Evolutionary conservation across 2,888 invertebrate species (phyloP).

Genomic region (Trichopria drosophilae): DNA sequence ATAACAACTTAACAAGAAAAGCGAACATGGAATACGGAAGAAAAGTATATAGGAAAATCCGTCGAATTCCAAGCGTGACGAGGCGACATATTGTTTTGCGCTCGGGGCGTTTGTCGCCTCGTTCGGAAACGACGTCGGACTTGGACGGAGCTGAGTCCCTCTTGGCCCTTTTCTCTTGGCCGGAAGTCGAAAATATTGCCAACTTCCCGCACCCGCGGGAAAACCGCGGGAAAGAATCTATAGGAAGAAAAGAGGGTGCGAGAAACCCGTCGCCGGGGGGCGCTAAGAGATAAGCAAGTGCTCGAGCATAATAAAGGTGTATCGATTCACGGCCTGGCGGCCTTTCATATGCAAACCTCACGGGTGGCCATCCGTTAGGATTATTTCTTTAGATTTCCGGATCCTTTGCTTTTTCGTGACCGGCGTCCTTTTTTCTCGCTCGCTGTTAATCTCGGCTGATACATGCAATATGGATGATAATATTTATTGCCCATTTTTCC

Average conservation of each 20-base stretch:
- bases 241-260: slow-evolving; percentile 33
- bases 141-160: slow-evolving; percentile 23
- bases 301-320: slow-evolving; percentile 54
- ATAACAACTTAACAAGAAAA: too few species aligned
- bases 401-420: too few species aligned
- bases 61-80: slow-evolving; percentile 42
- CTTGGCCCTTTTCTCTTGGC: slow-evolving; percentile 31
- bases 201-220: slow-evolving; percentile 46
- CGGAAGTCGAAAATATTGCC: slow-evolving; percentile 56
- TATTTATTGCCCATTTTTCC: too few species aligned
- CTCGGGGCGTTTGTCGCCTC: slow-evolving; percentile 34
- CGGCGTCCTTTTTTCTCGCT: too few species aligned
- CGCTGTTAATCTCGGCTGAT: too few species aligned
- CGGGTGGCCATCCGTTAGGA: slow-evolving; percentile 56
- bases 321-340: slow-evolving; percentile 50
- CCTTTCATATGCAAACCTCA: slow-evolving; percentile 58
- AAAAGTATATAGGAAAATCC: slow-evolving; percentile 24
- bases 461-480: too few species aligned
- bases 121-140: slow-evolving; percentile 5
- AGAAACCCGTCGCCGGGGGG: slow-evolving; percentile 14
- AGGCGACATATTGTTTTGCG: slow-evolving; percentile 50
- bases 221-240: slow-evolving; percentile 25
- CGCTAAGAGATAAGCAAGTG: slow-evolving; percentile 53
- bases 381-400: slow-evolving; percentile 50
- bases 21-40: too few species aligned